phyloP scores from a whole-genome alignment of 2,888 invertebrate species.

The Shargacucullia verbasci region DNA sequence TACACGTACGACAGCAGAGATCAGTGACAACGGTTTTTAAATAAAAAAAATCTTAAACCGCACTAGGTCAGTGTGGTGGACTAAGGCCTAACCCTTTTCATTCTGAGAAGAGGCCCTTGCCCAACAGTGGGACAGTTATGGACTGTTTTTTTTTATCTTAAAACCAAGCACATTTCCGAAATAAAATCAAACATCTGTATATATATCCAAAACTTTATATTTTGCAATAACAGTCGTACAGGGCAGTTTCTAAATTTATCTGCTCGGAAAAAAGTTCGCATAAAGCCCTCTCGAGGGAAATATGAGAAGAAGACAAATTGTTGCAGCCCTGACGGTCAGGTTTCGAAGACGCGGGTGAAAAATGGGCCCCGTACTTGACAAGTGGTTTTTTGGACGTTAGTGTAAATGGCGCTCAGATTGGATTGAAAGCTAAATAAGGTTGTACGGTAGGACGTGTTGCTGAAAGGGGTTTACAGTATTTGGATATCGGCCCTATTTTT shows the following conservation, averaged over 20 bases:
- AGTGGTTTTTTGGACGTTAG: conserved; percentile 42
- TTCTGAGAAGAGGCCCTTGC: too few relatives aligned
- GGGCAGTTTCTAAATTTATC: conserved; percentile 51
- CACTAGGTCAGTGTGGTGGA: too few relatives aligned
- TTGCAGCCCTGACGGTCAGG: conserved; percentile 63
- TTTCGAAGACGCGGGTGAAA: conserved; percentile 70
- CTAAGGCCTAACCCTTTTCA: too few relatives aligned
- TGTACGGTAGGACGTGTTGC: conserved; percentile 12
- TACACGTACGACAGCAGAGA: too few relatives aligned
- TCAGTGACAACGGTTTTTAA: too few relatives aligned
- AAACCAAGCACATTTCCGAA: conserved; percentile 8
- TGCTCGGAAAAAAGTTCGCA: conserved; percentile 46
- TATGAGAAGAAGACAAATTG: conserved; percentile 78
- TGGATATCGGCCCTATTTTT: neutral
- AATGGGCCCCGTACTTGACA: conserved; percentile 58
- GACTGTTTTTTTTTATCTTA: too few relatives aligned
- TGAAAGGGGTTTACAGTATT: conserved; percentile 14
- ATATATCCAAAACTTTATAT: conserved; percentile 28
- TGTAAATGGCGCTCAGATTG: conserved; percentile 25
- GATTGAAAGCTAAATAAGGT: conserved; percentile 42
- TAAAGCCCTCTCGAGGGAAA: conserved; percentile 66
- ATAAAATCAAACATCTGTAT: conserved; percentile 11
- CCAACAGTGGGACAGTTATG: too few relatives aligned
- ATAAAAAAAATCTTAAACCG: too few relatives aligned
- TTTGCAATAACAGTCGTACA: conserved; percentile 35